Conservation (phyloP, 2,888 invertebrate genomes). For the Asteroscopus sphinx region DNA sequence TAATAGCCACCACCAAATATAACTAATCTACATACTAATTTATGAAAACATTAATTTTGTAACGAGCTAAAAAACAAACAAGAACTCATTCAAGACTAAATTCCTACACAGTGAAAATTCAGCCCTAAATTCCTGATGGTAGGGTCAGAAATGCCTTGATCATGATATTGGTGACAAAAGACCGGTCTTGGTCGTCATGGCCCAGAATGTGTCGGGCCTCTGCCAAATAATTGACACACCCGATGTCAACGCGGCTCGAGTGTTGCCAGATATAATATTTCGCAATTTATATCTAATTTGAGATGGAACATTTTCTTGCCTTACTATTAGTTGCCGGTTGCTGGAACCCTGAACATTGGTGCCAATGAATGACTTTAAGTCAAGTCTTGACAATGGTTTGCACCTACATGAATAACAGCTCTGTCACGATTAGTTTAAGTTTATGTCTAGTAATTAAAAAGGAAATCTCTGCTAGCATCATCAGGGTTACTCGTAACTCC, state of each 20-base stretch:
- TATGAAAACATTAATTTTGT: slow-evolving; percentile 46
- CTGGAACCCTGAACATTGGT: neutral
- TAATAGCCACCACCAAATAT: slow-evolving; percentile 31
- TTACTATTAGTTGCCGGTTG: slow-evolving; percentile 12
- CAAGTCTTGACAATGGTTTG: too few relatives aligned
- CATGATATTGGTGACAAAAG: slow-evolving; percentile 65
- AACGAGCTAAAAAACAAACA: slow-evolving; percentile 37
- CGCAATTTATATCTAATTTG: slow-evolving; percentile 83
- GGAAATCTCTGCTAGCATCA: too few relatives aligned
- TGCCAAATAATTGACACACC: slow-evolving; percentile 87
- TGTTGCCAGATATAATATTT: slow-evolving; percentile 82
- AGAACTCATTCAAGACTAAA: slow-evolving; percentile 21
- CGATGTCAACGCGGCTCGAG: slow-evolving; percentile 78
- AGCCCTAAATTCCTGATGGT: slow-evolving; percentile 31
- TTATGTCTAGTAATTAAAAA: too few relatives aligned
- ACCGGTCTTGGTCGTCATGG: slow-evolving; percentile 77
- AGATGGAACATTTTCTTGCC: slow-evolving; percentile 49
- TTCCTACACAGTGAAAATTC: slow-evolving; percentile 23
- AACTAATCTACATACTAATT: slow-evolving; percentile 36
- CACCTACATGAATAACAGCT: too few relatives aligned
- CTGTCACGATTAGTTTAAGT: too few relatives aligned
- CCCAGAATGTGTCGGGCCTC: slow-evolving; percentile 83
- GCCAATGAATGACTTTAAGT: neutral
- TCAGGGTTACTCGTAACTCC: too few relatives aligned
- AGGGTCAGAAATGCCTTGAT: slow-evolving; percentile 50